These are phyloP conservation scores for Meda fulgida DNA, from an alignment of 2,797 vertebrate genomes.

Conservation along the genomic window DNA sequence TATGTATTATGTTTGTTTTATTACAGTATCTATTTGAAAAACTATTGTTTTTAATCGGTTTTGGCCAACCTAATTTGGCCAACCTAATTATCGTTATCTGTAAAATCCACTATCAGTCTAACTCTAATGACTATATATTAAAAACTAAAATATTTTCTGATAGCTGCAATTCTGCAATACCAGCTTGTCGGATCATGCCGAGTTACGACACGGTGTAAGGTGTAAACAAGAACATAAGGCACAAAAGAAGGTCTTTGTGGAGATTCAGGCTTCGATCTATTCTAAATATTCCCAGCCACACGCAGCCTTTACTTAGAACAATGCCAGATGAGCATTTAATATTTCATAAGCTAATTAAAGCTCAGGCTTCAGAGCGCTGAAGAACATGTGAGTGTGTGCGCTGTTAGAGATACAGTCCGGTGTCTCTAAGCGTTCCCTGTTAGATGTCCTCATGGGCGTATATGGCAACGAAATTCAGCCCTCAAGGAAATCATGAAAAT, in stretches of 20 bases:
- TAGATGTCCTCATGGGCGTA: slow-evolving; percentile 27
- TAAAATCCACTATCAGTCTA: too few species aligned
- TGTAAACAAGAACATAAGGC: slow-evolving; percentile 25
- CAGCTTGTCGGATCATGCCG: neutral
- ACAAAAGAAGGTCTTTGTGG: slow-evolving; percentile 63
- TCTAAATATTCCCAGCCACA: slow-evolving; percentile 41
- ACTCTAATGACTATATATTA: neutral
- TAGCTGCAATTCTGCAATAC: neutral
- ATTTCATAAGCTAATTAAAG: slow-evolving; percentile 64
- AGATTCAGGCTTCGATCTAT: slow-evolving; percentile 54
- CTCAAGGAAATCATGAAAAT: slow-evolving; percentile 48
- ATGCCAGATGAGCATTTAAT: slow-evolving; percentile 60
- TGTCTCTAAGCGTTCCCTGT: slow-evolving; percentile 14
- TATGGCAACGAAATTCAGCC: slow-evolving; percentile 18
- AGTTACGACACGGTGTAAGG: neutral
- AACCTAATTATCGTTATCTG: too few species aligned
- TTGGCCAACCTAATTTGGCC: too few species aligned
- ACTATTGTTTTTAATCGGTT: too few species aligned
- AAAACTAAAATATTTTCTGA: neutral
- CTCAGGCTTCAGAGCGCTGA: slow-evolving; percentile 44
- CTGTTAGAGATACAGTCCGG: neutral
- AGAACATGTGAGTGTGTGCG: slow-evolving; percentile 25
- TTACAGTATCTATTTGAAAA: too few species aligned
- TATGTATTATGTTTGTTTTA: too few species aligned
- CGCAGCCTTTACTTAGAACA: slow-evolving; percentile 52